A percentile compares a stretch with the other conserved stretches of the same genome.
Evolutionary conservation across 2,113 vertebrate genomes (phyloP).

Genomic region (Oncorhynchus mykiss): DNA sequence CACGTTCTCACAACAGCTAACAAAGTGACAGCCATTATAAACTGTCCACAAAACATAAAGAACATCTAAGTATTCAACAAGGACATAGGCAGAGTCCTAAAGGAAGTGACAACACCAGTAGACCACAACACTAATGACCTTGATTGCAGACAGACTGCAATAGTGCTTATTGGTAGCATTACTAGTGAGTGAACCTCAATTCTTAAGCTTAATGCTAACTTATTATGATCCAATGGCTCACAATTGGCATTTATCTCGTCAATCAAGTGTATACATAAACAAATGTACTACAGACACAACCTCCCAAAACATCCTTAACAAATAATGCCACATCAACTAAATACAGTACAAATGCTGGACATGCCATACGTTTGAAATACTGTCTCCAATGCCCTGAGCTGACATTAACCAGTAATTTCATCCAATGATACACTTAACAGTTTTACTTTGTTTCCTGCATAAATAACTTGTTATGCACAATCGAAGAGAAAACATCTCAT

Average conservation of each 20-base stretch:
- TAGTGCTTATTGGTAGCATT: background rate
- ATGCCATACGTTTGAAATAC: background rate
- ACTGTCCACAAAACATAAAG: background rate
- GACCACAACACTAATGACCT: background rate
- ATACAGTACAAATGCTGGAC: slow-evolving; percentile 14
- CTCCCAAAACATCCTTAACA: slow-evolving; percentile 3
- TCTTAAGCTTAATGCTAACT: slow-evolving; percentile 5
- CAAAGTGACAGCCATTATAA: background rate
- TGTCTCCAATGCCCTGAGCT: background rate
- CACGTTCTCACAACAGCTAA: slow-evolving; percentile 14
- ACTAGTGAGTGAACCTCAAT: slow-evolving; percentile 11
- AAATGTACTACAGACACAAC: background rate
- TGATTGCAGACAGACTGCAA: slow-evolving; percentile 9
- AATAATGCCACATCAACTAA: background rate
- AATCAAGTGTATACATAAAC: slow-evolving; percentile 2
- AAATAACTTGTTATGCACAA: background rate
- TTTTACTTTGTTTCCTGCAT: slow-evolving; percentile 18
- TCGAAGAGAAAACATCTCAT: slow-evolving; percentile 7
- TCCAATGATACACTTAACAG: slow-evolving; percentile 18
- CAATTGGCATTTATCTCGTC: background rate
- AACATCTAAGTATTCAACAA: slow-evolving; percentile 9
- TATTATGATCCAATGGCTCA: slow-evolving; percentile 16
- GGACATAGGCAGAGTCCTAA: slow-evolving; percentile 49
- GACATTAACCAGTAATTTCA: background rate
- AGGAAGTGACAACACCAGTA: slow-evolving; percentile 41